These are phyloP conservation scores for Darevskia nairensis DNA, from an alignment of 2,797 vertebrate species.

Conservation along the genomic window DNA sequence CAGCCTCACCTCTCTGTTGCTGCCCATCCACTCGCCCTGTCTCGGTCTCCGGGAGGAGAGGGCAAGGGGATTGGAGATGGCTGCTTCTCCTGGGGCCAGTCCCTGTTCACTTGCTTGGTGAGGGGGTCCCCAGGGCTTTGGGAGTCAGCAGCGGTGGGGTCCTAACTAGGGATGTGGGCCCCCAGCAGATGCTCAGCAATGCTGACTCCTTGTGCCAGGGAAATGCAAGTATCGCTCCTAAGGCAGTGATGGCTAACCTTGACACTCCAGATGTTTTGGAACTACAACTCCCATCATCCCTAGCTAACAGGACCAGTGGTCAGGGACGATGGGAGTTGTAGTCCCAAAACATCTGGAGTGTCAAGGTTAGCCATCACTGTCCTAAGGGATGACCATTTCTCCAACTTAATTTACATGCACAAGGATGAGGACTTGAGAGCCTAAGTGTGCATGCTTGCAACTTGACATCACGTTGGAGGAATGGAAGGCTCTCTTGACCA, in stretches of 20 bases:
- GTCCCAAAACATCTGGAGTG: too few relatives aligned
- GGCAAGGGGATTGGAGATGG: not conserved
- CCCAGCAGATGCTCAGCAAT: not conserved
- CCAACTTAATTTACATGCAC: not conserved
- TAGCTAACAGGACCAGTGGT: too few relatives aligned
- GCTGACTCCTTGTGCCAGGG: not conserved
- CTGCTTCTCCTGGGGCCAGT: not conserved
- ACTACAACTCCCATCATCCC: too few relatives aligned
- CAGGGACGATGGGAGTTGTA: too few relatives aligned
- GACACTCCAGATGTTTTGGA: too few relatives aligned
- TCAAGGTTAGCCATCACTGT: too few relatives aligned
- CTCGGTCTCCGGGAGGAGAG: not conserved
- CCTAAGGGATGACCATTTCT: not conserved
- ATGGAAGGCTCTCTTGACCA: not conserved
- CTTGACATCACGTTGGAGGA: not conserved
- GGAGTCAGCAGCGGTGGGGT: not conserved
- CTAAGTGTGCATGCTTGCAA: not conserved
- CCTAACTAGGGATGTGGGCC: too few relatives aligned
- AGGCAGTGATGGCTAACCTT: too few relatives aligned
- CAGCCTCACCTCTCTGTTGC: not conserved
- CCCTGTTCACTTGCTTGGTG: not conserved
- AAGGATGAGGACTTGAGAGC: not conserved
- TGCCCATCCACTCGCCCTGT: not conserved
- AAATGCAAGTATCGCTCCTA: too few relatives aligned
- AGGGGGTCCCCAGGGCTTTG: not conserved